Evolutionary conservation across 2,113 vertebrate genomes (phyloP), one percentile per base, ranked within the genome.

Genomic region (Brevimyrus niger): DNA sequence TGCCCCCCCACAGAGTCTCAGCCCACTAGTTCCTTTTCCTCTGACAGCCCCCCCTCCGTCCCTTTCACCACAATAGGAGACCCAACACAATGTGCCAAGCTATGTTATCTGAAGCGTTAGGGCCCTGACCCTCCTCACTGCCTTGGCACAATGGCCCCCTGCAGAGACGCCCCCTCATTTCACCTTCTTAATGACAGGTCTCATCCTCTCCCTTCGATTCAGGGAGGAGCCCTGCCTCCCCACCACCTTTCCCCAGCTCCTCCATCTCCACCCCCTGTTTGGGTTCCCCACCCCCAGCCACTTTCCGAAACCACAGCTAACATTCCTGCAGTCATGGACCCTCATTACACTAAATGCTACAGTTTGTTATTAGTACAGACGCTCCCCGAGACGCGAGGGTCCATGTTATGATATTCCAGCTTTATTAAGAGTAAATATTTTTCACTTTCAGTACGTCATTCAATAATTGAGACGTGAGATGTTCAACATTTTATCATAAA

Each of bases 131-230:
- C 94, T 94, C 93, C 94, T 92, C 85, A 92, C 94, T 92, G 91
- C 93, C 94, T 93, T 91, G 31, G 91, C 92, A 96, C 95, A 96
- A 96, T 95, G 91, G 90, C 91, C 89, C 84, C 94, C 95, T 94
- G 89, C 80, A 90, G 83, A 92, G 92, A 94, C 90, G 91, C 93
- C 95, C 94, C 95, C 94, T 95, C 94, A 93, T 94, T 93, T 94
- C 94, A 94, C 93, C 94, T 95, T 93, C 92, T 93, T 96, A 96
- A 96, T 96, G 94, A 96, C 96, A 95, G 95, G 95, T 96, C 95
- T 96, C 96, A 95, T 95, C 95, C 94, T 95, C 93, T 94, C 92
- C 90, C 93, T 90, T 93, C 92, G 93, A 94, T 94, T 92, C 91
- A 91, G 19, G 94, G 94, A 92, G 94, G 94, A 93, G 92, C 85